Percentiles rank a stretch among this genome's conserved stretches.
Evolutionary conservation across 1,140 invertebrate genomes (phyloP).

Genomic region (Dinothrombium tinctorium): DNA sequence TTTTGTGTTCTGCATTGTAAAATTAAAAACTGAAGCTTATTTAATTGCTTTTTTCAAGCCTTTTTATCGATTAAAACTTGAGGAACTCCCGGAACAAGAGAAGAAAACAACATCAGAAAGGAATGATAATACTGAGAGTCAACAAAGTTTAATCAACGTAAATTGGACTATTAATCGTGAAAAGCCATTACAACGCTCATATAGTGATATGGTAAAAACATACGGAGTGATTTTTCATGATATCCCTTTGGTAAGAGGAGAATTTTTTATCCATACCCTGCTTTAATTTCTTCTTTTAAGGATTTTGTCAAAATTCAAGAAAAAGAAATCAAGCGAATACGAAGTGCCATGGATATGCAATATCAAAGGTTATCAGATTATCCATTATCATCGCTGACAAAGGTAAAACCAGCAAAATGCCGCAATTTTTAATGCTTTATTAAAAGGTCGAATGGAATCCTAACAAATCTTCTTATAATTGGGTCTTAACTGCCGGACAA

Average conservation of each 20-base stretch:
- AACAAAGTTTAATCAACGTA: not conserved
- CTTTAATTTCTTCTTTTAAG: not conserved
- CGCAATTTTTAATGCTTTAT: too few species aligned
- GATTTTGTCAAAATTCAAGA: not conserved
- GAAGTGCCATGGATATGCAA: not conserved
- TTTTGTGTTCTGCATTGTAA: too few species aligned
- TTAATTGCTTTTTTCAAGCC: too few species aligned
- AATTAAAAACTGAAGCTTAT: too few species aligned
- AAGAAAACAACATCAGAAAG: too few species aligned
- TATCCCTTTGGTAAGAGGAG: slow-evolving; percentile 3
- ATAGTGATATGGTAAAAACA: not conserved
- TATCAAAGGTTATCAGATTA: not conserved
- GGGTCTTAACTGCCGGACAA: slow-evolving; percentile 10
- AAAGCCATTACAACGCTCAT: not conserved
- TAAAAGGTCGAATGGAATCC: slow-evolving; percentile 11
- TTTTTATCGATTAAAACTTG: slow-evolving; percentile 1
- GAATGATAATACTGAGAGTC: too few species aligned
- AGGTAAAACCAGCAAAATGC: too few species aligned
- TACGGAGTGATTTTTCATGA: not conserved
- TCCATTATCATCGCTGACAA: slow-evolving; percentile 3
- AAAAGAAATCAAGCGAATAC: not conserved
- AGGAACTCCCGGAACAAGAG: too few species aligned
- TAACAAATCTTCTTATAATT: slow-evolving; percentile 6
- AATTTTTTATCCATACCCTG: not conserved
- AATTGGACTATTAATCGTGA: not conserved